Base-by-base conservation (phyloP, 23 tunicate species). In the Ascidia mentula region DNA sequence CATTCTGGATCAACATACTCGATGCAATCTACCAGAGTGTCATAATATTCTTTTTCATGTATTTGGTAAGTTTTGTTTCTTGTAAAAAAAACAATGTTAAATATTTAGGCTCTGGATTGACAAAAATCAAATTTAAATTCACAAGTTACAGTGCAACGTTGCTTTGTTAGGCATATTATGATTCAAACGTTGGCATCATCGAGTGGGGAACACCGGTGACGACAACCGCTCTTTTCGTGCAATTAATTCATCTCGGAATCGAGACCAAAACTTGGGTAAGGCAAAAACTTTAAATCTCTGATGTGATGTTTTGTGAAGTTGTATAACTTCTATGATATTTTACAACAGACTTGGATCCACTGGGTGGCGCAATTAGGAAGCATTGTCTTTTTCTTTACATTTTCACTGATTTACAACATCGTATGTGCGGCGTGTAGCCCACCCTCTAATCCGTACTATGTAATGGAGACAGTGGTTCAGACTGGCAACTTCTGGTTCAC, bases 131-230 rank as follows among this genome's bases (percentile, higher is more conserved):
- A n/a, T n/a, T n/a, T n/a, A n/a, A n/a, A n/a, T n/a, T n/a, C n/a
- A n/a, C n/a, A n/a, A n/a, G n/a, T n/a, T n/a, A n/a, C n/a, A n/a
- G n/a, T n/a, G n/a, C n/a, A n/a, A n/a, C n/a, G n/a, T n/a, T n/a
- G n/a, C n/a, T n/a, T n/a, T 53, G 65, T 7, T 79, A 93, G 98
- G 82, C 85, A 18, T 93, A 93, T 77, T 36, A 32, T 26, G 98
- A 93, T 77, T 40, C 86, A 38, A 81, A 90, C 39, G 93, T 96
- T 34, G 97, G 97, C 34, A 40, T 96, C 24, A 87, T 91, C 26
- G 89, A 90, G n/a, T 96, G 97, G 97, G 99, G 99, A 80, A 91
- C 99, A 1, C 86, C 85, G 24, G 85, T 96, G 45, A 91, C 99
- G 22, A 79, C 99, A 28, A 90, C 90, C 9, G 85, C 98, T 28